Percentiles rank a stretch among this genome's conserved stretches.
These are phyloP conservation scores for Spicauda simplicius DNA, from an alignment of 2,888 invertebrate species.

Conservation along the genomic window DNA sequence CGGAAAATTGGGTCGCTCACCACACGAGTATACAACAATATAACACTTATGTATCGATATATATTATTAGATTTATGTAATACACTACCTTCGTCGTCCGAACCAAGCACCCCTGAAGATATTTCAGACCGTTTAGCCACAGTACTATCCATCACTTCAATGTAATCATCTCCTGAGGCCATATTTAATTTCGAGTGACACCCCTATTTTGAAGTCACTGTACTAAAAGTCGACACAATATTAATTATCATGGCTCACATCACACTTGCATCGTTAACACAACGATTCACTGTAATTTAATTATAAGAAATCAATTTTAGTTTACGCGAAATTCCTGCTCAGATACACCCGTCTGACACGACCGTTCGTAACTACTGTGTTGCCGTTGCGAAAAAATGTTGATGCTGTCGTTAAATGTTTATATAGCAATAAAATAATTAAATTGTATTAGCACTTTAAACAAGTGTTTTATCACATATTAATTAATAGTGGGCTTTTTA, in stretches of 20 bases:
- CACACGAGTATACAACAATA: conserved; percentile 47
- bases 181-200: conserved; percentile 84
- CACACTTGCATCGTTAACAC: conserved; percentile 73
- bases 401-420: conserved; percentile 34
- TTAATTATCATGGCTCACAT: conserved; percentile 78
- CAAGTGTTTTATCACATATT: too few species aligned
- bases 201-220: conserved; percentile 76
- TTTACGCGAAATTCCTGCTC: conserved; percentile 79
- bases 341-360: conserved; percentile 79
- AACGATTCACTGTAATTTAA: conserved; percentile 81
- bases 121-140: conserved; percentile 86
- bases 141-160: conserved; percentile 90
- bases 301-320: conserved; percentile 80
- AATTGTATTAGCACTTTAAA: too few species aligned
- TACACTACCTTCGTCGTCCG: conserved; percentile 85
- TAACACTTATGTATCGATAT: conserved; percentile 37
- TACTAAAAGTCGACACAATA: conserved; percentile 65
- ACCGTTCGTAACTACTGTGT: conserved; percentile 76
- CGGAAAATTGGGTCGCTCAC: conserved; percentile 52
- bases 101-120: conserved; percentile 84
- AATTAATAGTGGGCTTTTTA: too few species aligned
- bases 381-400: conserved; percentile 47
- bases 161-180: conserved; percentile 94
- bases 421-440: conserved; percentile 8
- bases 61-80: conserved; percentile 65